A percentile compares a stretch with the other conserved stretches of the same genome.
Evolutionary conservation across 2,113 vertebrate genomes (phyloP).

Genomic region (Ceyx margarethae): DNA sequence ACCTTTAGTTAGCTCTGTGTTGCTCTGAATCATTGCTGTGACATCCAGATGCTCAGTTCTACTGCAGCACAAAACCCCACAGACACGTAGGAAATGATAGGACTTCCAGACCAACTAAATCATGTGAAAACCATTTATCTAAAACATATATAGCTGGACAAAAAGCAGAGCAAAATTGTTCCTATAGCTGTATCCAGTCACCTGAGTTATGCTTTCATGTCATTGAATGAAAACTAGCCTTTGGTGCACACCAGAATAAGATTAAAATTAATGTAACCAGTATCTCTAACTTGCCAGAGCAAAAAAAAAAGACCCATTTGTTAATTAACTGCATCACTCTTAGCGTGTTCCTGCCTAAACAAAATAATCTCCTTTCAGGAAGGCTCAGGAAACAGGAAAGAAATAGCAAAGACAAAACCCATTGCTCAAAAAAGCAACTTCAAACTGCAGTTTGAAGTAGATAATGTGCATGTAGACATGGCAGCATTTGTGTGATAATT

Average conservation of each 20-base stretch:
- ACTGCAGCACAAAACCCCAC: not conserved
- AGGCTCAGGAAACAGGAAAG: not conserved
- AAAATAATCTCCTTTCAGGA: not conserved
- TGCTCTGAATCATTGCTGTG: not conserved
- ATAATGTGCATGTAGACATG: not conserved
- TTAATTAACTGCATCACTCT: not conserved
- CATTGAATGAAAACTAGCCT: not conserved
- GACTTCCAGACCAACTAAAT: not conserved
- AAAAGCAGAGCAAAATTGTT: not conserved
- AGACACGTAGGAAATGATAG: not conserved
- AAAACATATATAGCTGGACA: not conserved
- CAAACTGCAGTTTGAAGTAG: not conserved
- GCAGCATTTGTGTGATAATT: not conserved
- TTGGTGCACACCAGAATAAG: not conserved
- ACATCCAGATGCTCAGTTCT: not conserved
- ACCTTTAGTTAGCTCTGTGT: not conserved
- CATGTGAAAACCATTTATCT: not conserved
- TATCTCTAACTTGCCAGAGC: not conserved
- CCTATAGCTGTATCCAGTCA: not conserved
- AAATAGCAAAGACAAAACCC: not conserved
- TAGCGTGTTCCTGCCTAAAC: not conserved
- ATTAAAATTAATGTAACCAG: not conserved
- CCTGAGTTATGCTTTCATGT: fast-evolving
- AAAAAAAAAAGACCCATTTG: not conserved
- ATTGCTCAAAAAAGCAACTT: not conserved